Conservation (phyloP, 2,888 invertebrate species). For the Pachycephus smyrnensis region DNA sequence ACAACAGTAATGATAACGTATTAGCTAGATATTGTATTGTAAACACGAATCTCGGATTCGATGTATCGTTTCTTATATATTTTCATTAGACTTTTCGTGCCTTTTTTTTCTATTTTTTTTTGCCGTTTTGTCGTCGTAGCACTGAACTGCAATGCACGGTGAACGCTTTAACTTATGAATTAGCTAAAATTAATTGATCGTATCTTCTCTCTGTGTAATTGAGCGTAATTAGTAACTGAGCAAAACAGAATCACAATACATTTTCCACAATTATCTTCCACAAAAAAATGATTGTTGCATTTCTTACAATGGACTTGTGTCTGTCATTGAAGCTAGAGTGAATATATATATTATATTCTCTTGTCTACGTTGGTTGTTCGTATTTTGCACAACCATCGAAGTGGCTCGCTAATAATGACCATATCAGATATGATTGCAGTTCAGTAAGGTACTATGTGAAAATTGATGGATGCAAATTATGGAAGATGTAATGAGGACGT, state of each 20-base stretch:
- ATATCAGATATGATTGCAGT: neutral
- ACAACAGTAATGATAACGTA: neutral
- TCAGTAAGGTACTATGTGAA: neutral
- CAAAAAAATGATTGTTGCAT: neutral
- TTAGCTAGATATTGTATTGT: neutral
- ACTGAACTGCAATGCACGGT: neutral
- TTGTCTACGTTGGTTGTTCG: too few species aligned
- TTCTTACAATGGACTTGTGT: neutral
- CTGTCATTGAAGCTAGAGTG: neutral
- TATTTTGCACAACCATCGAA: too few species aligned
- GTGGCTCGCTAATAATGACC: neutral
- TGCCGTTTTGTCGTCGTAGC: neutral
- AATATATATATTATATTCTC: neutral
- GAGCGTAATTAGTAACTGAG: slow-evolving; percentile 51
- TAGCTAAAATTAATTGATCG: neutral
- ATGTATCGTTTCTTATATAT: slow-evolving; percentile 17
- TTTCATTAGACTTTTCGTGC: neutral
- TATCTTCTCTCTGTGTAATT: slow-evolving; percentile 26
- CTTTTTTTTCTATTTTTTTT: neutral
- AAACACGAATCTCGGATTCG: slow-evolving; percentile 23
- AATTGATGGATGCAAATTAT: neutral
- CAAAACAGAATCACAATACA: slow-evolving; percentile 51
- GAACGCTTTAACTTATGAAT: neutral
- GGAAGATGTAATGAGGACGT: neutral
- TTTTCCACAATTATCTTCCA: slow-evolving; percentile 8